These are phyloP conservation scores for Sthenelais limicola DNA, from an alignment of 2,888 invertebrate species.

Conservation along the genomic window DNA sequence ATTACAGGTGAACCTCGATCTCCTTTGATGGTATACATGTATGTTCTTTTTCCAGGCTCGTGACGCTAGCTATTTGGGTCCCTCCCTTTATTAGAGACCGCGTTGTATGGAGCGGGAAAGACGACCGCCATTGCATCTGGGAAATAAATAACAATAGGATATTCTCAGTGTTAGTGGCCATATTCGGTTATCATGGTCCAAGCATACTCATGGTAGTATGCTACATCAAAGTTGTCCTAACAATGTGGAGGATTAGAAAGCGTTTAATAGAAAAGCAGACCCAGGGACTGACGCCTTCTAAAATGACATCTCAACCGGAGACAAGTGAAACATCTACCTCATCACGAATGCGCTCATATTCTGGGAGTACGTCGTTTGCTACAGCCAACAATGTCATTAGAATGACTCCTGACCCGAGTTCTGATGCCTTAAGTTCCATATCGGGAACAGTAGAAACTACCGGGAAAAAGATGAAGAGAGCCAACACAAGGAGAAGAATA, in stretches of 20 bases:
- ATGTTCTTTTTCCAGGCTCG: conserved; percentile 56
- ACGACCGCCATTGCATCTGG: conserved; percentile 63
- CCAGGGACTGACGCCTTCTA: conserved; percentile 20
- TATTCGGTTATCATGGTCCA: conserved; percentile 65
- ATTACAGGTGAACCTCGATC: no score
- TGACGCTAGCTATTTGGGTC: conserved; percentile 62
- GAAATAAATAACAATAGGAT: conserved; percentile 62
- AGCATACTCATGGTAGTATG: conserved; percentile 60
- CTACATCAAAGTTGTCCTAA: conserved; percentile 53
- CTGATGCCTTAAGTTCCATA: conserved; percentile 13
- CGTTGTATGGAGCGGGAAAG: conserved; percentile 53
- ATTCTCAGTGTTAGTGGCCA: conserved; percentile 64
- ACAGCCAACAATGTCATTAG: background rate
- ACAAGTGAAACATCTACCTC: no score
- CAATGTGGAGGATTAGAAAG: conserved; percentile 23
- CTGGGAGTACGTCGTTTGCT: background rate
- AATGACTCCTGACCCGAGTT: conserved; percentile 3
- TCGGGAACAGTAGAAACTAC: conserved; percentile 1
- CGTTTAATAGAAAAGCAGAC: background rate
- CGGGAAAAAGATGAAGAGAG: background rate
- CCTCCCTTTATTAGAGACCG: conserved; percentile 63
- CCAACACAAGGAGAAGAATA: background rate
- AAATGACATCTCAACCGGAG: no score
- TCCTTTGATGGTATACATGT: no score
- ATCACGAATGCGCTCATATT: no score